These are phyloP conservation scores for Anisognathus igniventris DNA, from an alignment of 2,797 vertebrate species.

Conservation along the genomic window DNA sequence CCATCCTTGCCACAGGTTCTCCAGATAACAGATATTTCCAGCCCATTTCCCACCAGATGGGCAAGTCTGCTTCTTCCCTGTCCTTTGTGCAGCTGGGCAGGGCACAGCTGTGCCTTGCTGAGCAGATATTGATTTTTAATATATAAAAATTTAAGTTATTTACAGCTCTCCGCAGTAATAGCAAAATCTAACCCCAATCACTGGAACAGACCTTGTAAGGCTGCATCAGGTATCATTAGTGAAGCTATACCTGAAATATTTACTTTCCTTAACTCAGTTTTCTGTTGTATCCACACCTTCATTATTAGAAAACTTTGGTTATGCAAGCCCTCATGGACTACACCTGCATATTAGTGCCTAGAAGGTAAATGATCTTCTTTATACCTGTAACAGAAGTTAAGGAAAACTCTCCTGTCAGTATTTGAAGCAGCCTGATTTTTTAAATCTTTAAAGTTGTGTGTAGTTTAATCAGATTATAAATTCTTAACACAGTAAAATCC, in stretches of 20 bases:
- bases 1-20: rapidly evolving
- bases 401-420: not conserved
- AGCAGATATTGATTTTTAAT: not conserved
- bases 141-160: not conserved
- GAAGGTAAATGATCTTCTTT: not conserved
- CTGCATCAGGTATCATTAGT: not conserved
- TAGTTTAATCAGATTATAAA: conserved; percentile 65
- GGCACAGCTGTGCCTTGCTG: not conserved
- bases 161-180: not conserved
- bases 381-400: not conserved
- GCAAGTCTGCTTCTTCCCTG: not conserved
- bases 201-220: not conserved
- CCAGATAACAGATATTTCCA: not conserved
- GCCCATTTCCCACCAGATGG: not conserved
- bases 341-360: not conserved
- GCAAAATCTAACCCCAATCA: not conserved
- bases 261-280: not conserved
- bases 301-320: not conserved
- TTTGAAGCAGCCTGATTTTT: conserved; percentile 15
- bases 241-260: not conserved
- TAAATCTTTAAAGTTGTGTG: conserved; percentile 6
- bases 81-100: not conserved
- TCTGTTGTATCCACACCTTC: not conserved
- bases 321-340: not conserved
- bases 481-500: conserved; percentile 57